phyloP scores from a whole-genome alignment of 2,797 vertebrate species.

The Mormyrus proboscirostris region DNA sequence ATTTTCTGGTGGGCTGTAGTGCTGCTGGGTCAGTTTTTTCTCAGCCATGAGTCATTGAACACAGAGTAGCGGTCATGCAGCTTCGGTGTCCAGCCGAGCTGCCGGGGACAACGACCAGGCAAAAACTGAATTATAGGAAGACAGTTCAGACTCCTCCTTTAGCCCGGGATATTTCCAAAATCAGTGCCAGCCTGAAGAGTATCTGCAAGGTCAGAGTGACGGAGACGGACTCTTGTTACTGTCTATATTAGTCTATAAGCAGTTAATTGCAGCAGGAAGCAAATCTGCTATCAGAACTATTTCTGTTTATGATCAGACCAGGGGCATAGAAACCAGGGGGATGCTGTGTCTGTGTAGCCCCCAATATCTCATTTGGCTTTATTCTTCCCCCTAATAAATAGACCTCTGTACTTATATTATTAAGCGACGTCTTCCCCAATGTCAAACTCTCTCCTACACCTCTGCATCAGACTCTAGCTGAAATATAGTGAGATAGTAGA shows the following conservation, averaged over 20 bases:
- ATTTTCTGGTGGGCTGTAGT: background rate
- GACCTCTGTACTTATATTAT: background rate
- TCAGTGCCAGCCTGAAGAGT: background rate
- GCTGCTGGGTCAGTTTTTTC: background rate
- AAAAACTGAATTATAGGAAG: background rate
- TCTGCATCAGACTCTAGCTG: background rate
- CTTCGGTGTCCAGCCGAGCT: too few species aligned
- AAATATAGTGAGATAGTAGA: background rate
- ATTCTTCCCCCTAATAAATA: background rate
- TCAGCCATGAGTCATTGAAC: background rate
- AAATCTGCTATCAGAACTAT: background rate
- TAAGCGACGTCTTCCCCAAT: background rate
- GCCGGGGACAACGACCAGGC: background rate
- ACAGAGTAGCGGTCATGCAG: background rate
- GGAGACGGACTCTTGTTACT: background rate
- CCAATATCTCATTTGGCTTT: background rate
- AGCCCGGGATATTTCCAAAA: background rate
- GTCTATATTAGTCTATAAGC: background rate
- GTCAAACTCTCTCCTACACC: background rate
- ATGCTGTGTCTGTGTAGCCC: background rate
- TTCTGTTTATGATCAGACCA: background rate
- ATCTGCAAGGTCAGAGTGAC: background rate
- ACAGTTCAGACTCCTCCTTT: background rate
- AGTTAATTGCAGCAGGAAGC: background rate
- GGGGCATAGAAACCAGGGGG: background rate